Evolutionary conservation across 2,888 invertebrate genomes (phyloP).

Genomic region (Nudaria mundana): DNA sequence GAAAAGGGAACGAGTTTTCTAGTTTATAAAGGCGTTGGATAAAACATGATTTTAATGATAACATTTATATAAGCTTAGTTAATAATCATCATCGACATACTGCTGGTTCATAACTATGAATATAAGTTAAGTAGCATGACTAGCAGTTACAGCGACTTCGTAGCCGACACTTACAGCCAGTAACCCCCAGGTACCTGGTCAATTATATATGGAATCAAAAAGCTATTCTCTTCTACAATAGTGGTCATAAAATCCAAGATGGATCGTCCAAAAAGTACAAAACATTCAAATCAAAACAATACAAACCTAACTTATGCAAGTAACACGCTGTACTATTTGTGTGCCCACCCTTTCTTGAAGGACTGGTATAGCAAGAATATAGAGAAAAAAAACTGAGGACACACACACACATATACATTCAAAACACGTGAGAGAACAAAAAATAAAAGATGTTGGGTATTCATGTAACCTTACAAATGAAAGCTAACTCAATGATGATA

Average conservation of each 20-base stretch:
- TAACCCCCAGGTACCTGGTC: conserved; percentile 25
- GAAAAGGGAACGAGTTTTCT: too few species aligned
- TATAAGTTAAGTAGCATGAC: conserved; percentile 1
- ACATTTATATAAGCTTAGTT: too few species aligned
- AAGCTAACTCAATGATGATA: conserved; percentile 9
- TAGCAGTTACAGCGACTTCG: background rate
- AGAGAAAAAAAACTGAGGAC: conserved; percentile 36
- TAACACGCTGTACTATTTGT: conserved; percentile 42
- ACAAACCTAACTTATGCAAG: conserved; percentile 38
- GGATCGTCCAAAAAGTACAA: conserved; percentile 29
- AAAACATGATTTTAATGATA: too few species aligned
- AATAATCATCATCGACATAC: background rate
- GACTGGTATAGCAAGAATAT: conserved; percentile 40
- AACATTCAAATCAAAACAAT: conserved; percentile 35
- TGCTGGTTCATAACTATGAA: background rate
- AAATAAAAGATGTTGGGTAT: conserved; percentile 40
- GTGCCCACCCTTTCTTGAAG: conserved; percentile 44
- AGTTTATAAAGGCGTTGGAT: too few species aligned
- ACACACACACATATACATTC: conserved; percentile 30
- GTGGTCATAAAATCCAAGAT: conserved; percentile 28
- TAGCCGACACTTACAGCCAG: background rate
- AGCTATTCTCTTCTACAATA: conserved; percentile 18
- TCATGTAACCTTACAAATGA: conserved; percentile 13
- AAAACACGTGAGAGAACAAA: conserved; percentile 44
- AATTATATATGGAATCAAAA: conserved; percentile 21